A percentile compares a stretch with the other conserved stretches of the same genome.
Conservation (phyloP, 2,888 invertebrate genomes). For the Celastrina argiolus region DNA sequence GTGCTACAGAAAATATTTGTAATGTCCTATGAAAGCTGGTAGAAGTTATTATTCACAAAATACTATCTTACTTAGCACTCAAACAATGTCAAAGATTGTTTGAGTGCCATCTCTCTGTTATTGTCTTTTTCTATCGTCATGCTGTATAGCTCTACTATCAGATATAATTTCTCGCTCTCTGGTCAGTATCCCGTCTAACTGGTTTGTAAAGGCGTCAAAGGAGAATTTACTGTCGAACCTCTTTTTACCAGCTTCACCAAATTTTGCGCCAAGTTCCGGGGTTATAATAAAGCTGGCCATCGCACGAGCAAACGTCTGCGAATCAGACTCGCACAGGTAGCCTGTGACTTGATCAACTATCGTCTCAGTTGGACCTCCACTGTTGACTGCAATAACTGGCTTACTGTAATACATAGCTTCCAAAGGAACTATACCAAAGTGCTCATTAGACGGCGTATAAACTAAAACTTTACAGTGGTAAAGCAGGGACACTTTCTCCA, state of each 20-base stretch:
- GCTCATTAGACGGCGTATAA: slow-evolving; percentile 98
- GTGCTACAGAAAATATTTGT: no score
- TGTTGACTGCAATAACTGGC: slow-evolving; percentile 96
- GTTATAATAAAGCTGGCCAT: slow-evolving; percentile 84
- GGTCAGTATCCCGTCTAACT: slow-evolving; percentile 78
- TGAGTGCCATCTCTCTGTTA: slow-evolving; percentile 63
- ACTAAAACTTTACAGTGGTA: slow-evolving; percentile 86
- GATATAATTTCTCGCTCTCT: slow-evolving; percentile 65
- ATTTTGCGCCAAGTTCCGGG: slow-evolving; percentile 76
- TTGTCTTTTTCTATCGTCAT: slow-evolving; percentile 61
- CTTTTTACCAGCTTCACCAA: slow-evolving; percentile 87
- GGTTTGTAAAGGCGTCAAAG: slow-evolving; percentile 86
- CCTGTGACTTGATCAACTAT: slow-evolving; percentile 88
- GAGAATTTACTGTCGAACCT: slow-evolving; percentile 90
- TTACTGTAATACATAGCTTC: slow-evolving; percentile 97
- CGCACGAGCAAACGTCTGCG: slow-evolving; percentile 85
- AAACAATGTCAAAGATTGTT: slow-evolving; percentile 71
- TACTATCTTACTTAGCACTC: slow-evolving; percentile 45
- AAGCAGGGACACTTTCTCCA: slow-evolving; percentile 89
- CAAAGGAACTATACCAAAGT: slow-evolving; percentile 99
- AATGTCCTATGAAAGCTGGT: no score
- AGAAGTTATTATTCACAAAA: neutral
- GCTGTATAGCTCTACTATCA: slow-evolving; percentile 60
- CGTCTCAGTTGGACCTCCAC: slow-evolving; percentile 97
- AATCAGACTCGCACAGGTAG: slow-evolving; percentile 84